phyloP scores from a whole-genome alignment of 1,140 invertebrate species.

The Tetragnatha versicolor region DNA sequence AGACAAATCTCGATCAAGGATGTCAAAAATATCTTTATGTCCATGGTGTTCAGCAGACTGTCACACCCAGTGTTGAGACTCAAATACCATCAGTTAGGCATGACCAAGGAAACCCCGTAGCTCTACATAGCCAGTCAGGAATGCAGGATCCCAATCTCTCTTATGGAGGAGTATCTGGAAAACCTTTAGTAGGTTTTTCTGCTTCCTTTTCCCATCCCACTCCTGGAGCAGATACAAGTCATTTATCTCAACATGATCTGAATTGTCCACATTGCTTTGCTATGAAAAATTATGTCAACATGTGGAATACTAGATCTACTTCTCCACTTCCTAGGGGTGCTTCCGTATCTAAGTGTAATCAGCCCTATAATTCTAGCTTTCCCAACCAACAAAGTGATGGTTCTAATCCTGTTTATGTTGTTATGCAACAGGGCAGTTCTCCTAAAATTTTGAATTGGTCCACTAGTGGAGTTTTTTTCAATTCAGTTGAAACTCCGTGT shows the following conservation, averaged over 20 bases:
- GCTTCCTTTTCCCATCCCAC: constrained; percentile 31
- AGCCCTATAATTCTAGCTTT: constrained; percentile 16
- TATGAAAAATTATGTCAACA: constrained; percentile 12
- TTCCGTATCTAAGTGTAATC: background rate
- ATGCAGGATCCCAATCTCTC: constrained; percentile 10
- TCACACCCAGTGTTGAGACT: background rate
- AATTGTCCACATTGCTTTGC: constrained; percentile 19
- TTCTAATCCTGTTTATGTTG: constrained; percentile 39
- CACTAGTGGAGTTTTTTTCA: background rate
- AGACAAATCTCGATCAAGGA: background rate
- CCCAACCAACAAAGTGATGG: constrained; percentile 7
- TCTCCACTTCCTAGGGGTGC: constrained; percentile 33
- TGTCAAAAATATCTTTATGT: constrained; percentile 26
- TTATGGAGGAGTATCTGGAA: constrained; percentile 27
- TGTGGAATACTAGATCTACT: constrained; percentile 50
- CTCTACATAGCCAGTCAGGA: background rate
- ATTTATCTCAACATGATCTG: constrained; percentile 12
- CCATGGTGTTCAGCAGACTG: background rate
- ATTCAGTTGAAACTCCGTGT: background rate
- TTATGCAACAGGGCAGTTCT: constrained; percentile 14
- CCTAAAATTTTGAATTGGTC: background rate
- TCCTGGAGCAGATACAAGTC: constrained; percentile 18
- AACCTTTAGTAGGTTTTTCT: constrained; percentile 53
- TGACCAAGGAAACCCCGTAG: background rate
- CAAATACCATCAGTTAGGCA: background rate